Base-by-base conservation (phyloP, 2,888 invertebrate species). In the Meghimatium bilineatum region DNA sequence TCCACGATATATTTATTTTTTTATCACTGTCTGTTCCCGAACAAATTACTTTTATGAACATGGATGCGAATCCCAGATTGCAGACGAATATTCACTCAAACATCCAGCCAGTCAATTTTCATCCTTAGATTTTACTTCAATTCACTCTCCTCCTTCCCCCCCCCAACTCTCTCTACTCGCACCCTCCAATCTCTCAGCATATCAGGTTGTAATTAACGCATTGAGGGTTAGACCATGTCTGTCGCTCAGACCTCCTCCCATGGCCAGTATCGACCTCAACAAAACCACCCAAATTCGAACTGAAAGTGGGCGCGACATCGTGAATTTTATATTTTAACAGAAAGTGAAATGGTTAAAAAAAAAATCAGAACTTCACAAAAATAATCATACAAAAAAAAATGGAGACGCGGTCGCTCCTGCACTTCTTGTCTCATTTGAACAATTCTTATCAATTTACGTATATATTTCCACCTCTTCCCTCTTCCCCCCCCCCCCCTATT, bases 141-240 rank as follows among this genome's bases (percentile, higher is more conserved):
- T 44, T 44, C 44, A n/a, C n/a, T n/a, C n/a, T n/a, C n/a, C n/a
- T n/a, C n/a, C n/a, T n/a, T n/a, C 63, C 60, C 29, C 49, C n/a
- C 80, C 26, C 5, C 34, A 52, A 44, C 34, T 23, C 20, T 14
- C 44, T n/a, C 26, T 3, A 1, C 14, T 36, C 49, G 6, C 69
- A 17, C 52, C 38, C 63, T 63, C 44, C 36, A 44, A 72, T 80
- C 52, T n/a, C 52, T 49, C 26, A 63, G 44, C 81, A 81, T 63
- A 74, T 52, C 81, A 80, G 80, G 71, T 71, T 80, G 71, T 80
- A 80, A 80, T 80, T 80, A 80, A 80, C 81, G 49, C 75, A 74
- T 74, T 60, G 60, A 63, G 74, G 66, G 44, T 44, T 36, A 38
- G 66, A 38, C 38, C 44, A 38, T 38, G 63, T 17, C 38, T 60